These are phyloP conservation scores for Spongilla lacustris DNA, from an alignment of 37 sponge, comb jelly and placozoan species.

Conservation along the genomic window DNA sequence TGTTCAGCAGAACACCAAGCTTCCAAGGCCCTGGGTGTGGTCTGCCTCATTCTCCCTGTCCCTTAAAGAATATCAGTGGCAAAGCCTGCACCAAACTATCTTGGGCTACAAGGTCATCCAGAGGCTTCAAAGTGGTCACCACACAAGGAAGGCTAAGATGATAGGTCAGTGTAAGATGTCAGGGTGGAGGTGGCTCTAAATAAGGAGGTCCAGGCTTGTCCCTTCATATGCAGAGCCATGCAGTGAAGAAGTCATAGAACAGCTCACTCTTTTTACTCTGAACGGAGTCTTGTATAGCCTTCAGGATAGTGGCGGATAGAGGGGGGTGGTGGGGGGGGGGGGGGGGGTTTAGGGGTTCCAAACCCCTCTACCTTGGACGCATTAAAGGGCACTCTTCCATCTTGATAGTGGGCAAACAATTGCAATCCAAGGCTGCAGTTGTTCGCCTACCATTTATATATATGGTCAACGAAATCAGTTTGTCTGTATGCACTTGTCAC, in stretches of 20 bases:
- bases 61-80: background rate
- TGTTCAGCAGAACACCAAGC: constrained; percentile 12
- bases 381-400: constrained; percentile 37
- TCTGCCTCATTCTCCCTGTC: background rate
- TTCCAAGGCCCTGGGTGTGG: constrained; percentile 10
- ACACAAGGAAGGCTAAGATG: constrained; percentile 69
- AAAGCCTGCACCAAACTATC: constrained; percentile 13
- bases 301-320: no score
- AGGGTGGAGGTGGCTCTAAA: constrained; percentile 11
- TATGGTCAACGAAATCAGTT: no score
- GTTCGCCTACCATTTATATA: no score
- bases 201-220: constrained; percentile 72
- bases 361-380: no score
- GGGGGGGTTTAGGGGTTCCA: no score
- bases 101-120: constrained; percentile 42
- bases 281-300: constrained; percentile 68
- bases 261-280: constrained; percentile 61
- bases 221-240: constrained; percentile 79
- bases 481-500: no score
- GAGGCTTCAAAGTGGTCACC: constrained; percentile 59
- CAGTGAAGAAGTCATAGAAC: constrained; percentile 79
- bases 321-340: no score
- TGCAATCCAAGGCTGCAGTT: no score
- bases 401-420: constrained; percentile 23
- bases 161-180: constrained; percentile 9